These are phyloP conservation scores for Hemitrygon akajei DNA, from an alignment of 2,797 vertebrate species.

Conservation along the genomic window DNA sequence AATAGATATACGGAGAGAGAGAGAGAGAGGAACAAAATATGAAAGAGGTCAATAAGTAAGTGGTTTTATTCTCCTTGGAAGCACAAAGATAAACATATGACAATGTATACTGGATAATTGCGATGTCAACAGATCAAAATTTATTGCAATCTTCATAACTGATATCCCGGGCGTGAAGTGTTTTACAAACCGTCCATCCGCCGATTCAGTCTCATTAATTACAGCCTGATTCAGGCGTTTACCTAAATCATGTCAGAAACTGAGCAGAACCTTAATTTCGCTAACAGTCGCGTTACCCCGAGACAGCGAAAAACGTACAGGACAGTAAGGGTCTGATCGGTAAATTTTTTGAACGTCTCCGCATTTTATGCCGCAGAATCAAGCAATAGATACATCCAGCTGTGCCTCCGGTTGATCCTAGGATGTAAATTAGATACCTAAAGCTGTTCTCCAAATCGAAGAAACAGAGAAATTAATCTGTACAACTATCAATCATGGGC, in stretches of 20 bases:
- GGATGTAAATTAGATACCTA: conserved; percentile 80
- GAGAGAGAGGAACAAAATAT: conserved; percentile 34
- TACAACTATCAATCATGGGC: conserved; percentile 88
- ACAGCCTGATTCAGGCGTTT: conserved; percentile 27
- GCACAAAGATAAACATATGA: conserved; percentile 38
- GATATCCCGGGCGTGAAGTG: conserved; percentile 35
- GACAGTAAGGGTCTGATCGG: not conserved
- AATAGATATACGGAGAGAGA: conserved; percentile 18
- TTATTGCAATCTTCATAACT: conserved; percentile 37
- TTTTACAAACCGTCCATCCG: conserved; percentile 35
- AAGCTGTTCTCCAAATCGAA: conserved; percentile 90
- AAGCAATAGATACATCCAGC: conserved; percentile 33
- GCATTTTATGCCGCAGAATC: conserved; percentile 20
- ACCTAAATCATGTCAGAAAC: conserved; percentile 31
- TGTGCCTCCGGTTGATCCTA: conserved; percentile 58
- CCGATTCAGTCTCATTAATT: conserved; percentile 36
- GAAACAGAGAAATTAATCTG: conserved; percentile 99
- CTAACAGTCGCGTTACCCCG: not conserved
- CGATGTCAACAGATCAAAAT: conserved; percentile 36
- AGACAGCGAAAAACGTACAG: conserved; percentile 5
- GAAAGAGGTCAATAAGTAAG: conserved; percentile 34
- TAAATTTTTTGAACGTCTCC: not conserved
- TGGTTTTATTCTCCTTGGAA: conserved; percentile 33
- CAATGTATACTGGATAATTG: conserved; percentile 36
- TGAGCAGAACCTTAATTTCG: conserved; percentile 24